Conservation (phyloP, 35 echinoderm and acorn worm species). For the Amphiura filiformis region DNA sequence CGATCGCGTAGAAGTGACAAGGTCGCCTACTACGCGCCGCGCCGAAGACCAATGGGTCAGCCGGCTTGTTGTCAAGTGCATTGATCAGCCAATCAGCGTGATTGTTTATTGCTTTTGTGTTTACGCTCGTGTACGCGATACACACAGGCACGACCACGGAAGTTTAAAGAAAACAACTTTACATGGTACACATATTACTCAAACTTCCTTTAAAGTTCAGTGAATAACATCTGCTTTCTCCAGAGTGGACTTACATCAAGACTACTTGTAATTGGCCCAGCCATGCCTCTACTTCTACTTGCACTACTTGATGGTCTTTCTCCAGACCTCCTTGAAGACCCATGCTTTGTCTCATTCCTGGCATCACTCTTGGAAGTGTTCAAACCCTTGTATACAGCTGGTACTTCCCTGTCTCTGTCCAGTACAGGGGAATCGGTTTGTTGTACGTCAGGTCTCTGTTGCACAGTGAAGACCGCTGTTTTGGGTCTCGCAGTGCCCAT, state of each 20-base stretch:
- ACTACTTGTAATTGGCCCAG: constrained; percentile 86
- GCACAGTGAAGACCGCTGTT: constrained; percentile 52
- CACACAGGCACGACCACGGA: no score
- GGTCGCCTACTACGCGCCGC: no score
- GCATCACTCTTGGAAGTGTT: not conserved
- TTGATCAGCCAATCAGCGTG: no score
- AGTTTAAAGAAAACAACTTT: no score
- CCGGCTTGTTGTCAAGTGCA: no score
- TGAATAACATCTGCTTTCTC: no score
- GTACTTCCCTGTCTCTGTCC: constrained; percentile 7
- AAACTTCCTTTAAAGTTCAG: no score
- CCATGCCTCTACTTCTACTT: constrained; percentile 51
- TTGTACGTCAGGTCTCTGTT: constrained; percentile 38
- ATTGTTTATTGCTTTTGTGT: no score
- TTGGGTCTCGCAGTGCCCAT: constrained; percentile 20
- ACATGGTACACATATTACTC: no score
- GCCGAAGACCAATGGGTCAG: no score
- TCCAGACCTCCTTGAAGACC: not conserved
- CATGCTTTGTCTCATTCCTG: not conserved
- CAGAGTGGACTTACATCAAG: constrained; percentile 78
- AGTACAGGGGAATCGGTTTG: not conserved
- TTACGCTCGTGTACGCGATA: no score
- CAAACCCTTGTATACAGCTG: not conserved
- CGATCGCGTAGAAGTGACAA: no score
- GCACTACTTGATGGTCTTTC: constrained; percentile 59